A percentile compares a stretch with the other conserved stretches of the same genome.
phyloP scores from a whole-genome alignment of 1,140 invertebrate genomes.

The Drosophila obscura region DNA sequence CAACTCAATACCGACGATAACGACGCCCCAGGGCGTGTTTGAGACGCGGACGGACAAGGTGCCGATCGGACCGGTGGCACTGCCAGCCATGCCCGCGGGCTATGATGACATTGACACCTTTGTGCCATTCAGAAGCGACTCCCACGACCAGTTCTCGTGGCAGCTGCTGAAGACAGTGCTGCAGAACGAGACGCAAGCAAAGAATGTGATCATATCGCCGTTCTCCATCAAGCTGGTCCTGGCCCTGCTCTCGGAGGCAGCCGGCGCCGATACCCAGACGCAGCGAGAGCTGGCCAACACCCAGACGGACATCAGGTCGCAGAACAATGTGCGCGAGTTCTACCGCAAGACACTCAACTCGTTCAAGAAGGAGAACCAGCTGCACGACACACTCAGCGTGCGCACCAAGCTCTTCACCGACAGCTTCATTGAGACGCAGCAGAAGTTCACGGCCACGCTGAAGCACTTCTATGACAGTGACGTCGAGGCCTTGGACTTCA shows the following conservation, averaged over 20 bases:
- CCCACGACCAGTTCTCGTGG: slow-evolving; percentile 87
- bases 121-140: slow-evolving; percentile 85
- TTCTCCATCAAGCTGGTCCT: slow-evolving; percentile 91
- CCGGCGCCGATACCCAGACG: slow-evolving; percentile 86
- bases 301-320: slow-evolving; percentile 83
- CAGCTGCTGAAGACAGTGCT: slow-evolving; percentile 85
- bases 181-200: slow-evolving; percentile 84
- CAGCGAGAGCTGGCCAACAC: slow-evolving; percentile 86
- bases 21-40: slow-evolving; percentile 70
- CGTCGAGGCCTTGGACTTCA: slow-evolving; percentile 87
- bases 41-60: slow-evolving; percentile 62
- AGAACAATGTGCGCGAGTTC: slow-evolving; percentile 84
- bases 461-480: slow-evolving; percentile 86
- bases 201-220: slow-evolving; percentile 90
- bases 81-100: neutral
- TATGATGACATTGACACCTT: slow-evolving; percentile 85
- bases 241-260: slow-evolving; percentile 89
- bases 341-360: slow-evolving; percentile 85
- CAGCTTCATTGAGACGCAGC: slow-evolving; percentile 84
- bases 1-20: slow-evolving; percentile 61
- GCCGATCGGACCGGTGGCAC: slow-evolving; percentile 12
- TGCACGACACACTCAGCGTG: slow-evolving; percentile 82
- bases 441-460: slow-evolving; percentile 86
- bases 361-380: slow-evolving; percentile 83
- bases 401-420: slow-evolving; percentile 89